These are phyloP conservation scores for Thalassoma bifasciatum DNA, from an alignment of 2,113 vertebrate species.

Conservation along the genomic window DNA sequence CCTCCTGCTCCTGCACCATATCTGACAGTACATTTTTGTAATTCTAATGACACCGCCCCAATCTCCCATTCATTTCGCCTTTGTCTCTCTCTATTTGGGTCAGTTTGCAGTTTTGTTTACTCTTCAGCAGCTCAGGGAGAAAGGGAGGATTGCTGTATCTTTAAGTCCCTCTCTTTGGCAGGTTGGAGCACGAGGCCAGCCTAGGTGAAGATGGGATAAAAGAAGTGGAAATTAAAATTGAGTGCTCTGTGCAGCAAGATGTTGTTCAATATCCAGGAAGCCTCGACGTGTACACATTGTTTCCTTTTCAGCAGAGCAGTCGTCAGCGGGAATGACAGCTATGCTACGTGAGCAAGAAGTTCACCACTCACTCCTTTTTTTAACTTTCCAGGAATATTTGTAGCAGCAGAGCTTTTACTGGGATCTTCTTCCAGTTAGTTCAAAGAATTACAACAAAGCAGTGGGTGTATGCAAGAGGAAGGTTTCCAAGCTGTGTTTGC, in stretches of 20 bases:
- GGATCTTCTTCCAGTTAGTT: slow-evolving; percentile 33
- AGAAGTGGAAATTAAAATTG: slow-evolving; percentile 64
- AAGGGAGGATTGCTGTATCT: slow-evolving; percentile 57
- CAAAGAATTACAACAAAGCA: slow-evolving; percentile 36
- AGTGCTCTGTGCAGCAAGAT: slow-evolving; percentile 41
- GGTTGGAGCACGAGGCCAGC: slow-evolving; percentile 49
- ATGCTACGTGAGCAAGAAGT: slow-evolving; percentile 26
- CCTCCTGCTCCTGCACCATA: slow-evolving; percentile 38
- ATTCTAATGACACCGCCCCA: slow-evolving; percentile 68
- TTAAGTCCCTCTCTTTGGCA: slow-evolving; percentile 62
- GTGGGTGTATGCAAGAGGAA: slow-evolving; percentile 44
- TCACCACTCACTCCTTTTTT: not conserved
- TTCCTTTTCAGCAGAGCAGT: slow-evolving; percentile 5
- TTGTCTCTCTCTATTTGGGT: slow-evolving; percentile 71
- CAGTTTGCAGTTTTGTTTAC: slow-evolving; percentile 62
- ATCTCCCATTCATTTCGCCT: slow-evolving; percentile 66
- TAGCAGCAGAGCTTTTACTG: slow-evolving; percentile 22
- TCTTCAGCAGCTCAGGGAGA: slow-evolving; percentile 47
- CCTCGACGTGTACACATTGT: slow-evolving; percentile 20
- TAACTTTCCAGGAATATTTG: slow-evolving; percentile 24
- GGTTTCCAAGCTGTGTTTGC: slow-evolving; percentile 45
- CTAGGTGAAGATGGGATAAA: slow-evolving; percentile 59
- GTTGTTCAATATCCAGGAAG: slow-evolving; percentile 32
- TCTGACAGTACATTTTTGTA: slow-evolving; percentile 69
- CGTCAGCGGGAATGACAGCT: slow-evolving; percentile 19